These are phyloP conservation scores for Rhabdophis nuchalis DNA, from an alignment of 2,797 vertebrate species.

Conservation along the genomic window DNA sequence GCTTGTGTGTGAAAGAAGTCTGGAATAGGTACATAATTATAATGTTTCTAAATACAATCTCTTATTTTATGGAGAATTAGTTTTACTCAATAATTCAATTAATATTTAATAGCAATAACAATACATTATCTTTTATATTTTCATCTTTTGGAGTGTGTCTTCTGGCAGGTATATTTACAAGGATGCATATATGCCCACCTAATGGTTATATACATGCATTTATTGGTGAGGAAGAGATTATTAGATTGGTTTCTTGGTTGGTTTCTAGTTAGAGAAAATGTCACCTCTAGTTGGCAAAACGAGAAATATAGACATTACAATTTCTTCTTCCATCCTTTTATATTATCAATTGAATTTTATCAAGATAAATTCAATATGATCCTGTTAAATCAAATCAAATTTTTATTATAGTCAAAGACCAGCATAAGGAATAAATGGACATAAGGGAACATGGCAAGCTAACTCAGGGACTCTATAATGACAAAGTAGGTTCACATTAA, in stretches of 20 bases:
- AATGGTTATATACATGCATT: neutral
- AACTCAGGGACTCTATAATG: too few species aligned
- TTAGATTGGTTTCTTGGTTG: neutral
- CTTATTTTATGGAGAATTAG: neutral
- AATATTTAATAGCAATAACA: neutral
- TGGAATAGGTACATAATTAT: neutral
- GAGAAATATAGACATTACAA: neutral
- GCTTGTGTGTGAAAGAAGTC: neutral
- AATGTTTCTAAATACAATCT: neutral
- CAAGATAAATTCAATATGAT: too few species aligned
- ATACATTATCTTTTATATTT: neutral
- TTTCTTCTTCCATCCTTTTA: neutral
- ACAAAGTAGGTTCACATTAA: too few species aligned
- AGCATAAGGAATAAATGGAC: too few species aligned
- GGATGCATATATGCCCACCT: neutral
- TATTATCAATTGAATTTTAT: neutral
- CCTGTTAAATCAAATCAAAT: too few species aligned
- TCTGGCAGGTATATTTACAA: neutral
- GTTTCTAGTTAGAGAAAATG: neutral
- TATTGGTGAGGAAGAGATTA: neutral
- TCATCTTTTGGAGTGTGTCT: neutral
- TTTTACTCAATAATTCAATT: neutral
- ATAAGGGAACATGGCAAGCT: too few species aligned
- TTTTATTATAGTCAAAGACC: too few species aligned
- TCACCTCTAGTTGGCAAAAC: neutral